Percentiles rank a stretch among this genome's conserved stretches.
Conservation (phyloP, 2,888 invertebrate species). For the Stenoptilia bipunctidactyla region DNA sequence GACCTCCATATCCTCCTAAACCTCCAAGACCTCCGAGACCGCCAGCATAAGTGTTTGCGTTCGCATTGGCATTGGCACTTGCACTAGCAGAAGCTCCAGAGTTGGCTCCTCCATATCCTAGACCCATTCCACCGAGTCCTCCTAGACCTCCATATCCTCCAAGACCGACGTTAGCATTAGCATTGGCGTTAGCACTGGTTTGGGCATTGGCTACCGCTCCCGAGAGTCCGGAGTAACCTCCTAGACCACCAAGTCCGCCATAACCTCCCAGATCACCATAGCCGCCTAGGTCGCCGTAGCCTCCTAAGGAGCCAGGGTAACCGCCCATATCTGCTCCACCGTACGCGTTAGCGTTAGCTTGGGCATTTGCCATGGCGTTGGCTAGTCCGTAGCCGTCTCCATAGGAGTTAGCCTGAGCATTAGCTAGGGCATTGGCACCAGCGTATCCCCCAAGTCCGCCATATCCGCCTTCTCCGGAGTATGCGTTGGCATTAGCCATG, state of each 20-base stretch:
- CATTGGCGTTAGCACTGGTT: constrained; percentile 14
- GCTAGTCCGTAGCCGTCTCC: not conserved
- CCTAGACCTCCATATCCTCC: constrained; percentile 7
- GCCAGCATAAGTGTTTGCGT: constrained; percentile 6
- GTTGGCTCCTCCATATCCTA: not conserved
- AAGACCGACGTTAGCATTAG: constrained; percentile 5
- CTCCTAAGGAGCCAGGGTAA: constrained; percentile 1
- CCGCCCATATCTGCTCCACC: not conserved
- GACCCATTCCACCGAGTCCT: too few species aligned
- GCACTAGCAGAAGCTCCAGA: constrained; percentile 9
- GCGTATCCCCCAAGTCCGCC: not conserved
- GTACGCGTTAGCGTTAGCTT: not conserved
- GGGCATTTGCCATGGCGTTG: constrained; percentile 5
- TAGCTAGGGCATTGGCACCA: constrained; percentile 4
- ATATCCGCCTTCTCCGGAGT: not conserved
- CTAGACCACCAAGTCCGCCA: constrained; percentile 3
- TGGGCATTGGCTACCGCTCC: constrained; percentile 6
- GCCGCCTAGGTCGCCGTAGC: constrained; percentile 3
- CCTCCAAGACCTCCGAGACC: constrained; percentile 4
- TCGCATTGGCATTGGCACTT: constrained; percentile 12
- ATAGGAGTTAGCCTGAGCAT: not conserved
- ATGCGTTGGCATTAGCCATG: too few species aligned
- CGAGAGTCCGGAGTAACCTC: constrained; percentile 1
- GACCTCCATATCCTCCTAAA: constrained; percentile 7
- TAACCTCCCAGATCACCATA: constrained; percentile 9